phyloP scores from a whole-genome alignment of 2,797 vertebrate genomes.

The Amniataba percoides region DNA sequence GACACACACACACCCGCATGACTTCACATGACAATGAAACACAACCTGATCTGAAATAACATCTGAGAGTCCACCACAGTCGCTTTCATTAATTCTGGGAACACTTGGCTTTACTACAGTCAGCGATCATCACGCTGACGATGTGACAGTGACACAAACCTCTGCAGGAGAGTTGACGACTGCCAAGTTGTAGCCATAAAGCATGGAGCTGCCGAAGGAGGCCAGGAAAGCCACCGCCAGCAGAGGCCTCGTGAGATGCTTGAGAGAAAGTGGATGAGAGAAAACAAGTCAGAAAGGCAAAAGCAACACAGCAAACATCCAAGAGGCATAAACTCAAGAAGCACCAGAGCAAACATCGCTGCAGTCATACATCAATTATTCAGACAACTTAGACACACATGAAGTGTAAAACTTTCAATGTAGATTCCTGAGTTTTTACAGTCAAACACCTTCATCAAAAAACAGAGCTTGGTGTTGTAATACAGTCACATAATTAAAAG shows the following conservation, averaged over 20 bases:
- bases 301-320: not conserved
- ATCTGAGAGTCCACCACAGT: not conserved
- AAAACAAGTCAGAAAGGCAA: conserved; percentile 5
- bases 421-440: not conserved
- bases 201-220: conserved; percentile 93
- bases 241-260: conserved; percentile 88
- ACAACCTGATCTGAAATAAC: conserved; percentile 5
- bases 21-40: conserved; percentile 38
- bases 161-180: conserved; percentile 91
- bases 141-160: conserved; percentile 79
- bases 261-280: conserved; percentile 24
- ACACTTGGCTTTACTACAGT: not conserved
- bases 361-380: not conserved
- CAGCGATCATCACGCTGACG: not conserved
- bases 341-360: not conserved
- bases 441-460: conserved; percentile 4
- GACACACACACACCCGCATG: conserved; percentile 54
- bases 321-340: not conserved
- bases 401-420: not conserved
- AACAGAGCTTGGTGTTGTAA: not conserved
- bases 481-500: not conserved
- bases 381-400: rapidly evolving
- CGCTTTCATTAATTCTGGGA: not conserved
- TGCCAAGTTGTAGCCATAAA: conserved; percentile 93
- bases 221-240: conserved; percentile 88